phyloP scores from a whole-genome alignment of 1,140 invertebrate genomes.

The Piezodorus guildinii region DNA sequence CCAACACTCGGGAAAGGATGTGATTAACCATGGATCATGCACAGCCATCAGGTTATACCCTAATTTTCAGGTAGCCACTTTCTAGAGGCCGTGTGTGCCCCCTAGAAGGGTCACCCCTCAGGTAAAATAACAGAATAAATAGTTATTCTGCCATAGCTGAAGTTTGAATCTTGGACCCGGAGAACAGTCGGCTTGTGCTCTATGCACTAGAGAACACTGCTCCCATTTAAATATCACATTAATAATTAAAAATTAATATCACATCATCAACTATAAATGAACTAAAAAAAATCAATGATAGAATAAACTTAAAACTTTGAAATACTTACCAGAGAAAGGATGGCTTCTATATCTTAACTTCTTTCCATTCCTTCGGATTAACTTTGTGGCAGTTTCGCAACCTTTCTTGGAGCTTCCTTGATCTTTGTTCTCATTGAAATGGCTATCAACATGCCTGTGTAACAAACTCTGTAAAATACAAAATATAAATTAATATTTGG shows the following conservation, averaged over 20 bases:
- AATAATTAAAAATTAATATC: not conserved
- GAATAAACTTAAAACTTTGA: not conserved
- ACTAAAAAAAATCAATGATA: not conserved
- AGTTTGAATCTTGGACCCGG: too few relatives aligned
- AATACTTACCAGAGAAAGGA: constrained; percentile 36
- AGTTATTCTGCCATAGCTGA: too few relatives aligned
- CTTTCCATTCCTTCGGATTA: constrained; percentile 73
- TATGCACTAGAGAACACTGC: too few relatives aligned
- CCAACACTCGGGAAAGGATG: too few relatives aligned
- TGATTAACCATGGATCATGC: too few relatives aligned
- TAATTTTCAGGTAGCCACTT: too few relatives aligned
- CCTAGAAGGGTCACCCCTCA: too few relatives aligned
- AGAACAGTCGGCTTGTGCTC: too few relatives aligned
- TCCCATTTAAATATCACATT: not conserved
- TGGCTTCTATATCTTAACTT: constrained; percentile 69
- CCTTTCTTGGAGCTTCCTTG: constrained; percentile 49
- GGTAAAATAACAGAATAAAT: too few relatives aligned
- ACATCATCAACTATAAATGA: not conserved
- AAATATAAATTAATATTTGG: too few relatives aligned
- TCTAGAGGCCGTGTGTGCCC: too few relatives aligned
- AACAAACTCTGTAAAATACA: constrained; percentile 54
- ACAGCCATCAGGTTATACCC: too few relatives aligned
- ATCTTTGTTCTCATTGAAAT: constrained; percentile 60
- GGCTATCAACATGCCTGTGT: constrained; percentile 85
- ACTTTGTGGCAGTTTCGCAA: constrained; percentile 54